These are phyloP conservation scores for Chromoteleia sp. DNA, from an alignment of 2,888 invertebrate species.

Conservation along the genomic window DNA sequence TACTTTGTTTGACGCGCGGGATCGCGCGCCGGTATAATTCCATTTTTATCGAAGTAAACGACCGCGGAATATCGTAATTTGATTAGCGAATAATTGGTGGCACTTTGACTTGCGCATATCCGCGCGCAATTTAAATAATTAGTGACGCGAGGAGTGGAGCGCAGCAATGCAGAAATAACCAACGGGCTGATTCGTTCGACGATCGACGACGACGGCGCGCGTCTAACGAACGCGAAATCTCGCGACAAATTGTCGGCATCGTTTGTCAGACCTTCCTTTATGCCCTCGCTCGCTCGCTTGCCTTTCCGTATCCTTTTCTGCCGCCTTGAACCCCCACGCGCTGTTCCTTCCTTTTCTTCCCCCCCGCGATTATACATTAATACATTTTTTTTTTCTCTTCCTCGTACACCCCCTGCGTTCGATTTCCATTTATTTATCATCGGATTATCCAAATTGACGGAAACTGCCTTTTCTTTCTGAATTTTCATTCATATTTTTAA, in stretches of 20 bases:
- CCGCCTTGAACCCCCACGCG: conserved; percentile 43
- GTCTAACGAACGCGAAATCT: conserved; percentile 65
- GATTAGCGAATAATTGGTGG: conserved; percentile 65
- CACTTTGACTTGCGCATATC: conserved; percentile 66
- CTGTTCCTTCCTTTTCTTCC: not conserved
- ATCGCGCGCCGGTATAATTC: conserved; percentile 52
- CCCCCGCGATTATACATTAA: too few relatives aligned
- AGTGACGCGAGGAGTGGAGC: conserved; percentile 52
- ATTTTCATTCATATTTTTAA: too few relatives aligned
- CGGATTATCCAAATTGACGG: too few relatives aligned
- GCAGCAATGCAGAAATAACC: conserved; percentile 47
- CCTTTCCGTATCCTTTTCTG: conserved; percentile 31
- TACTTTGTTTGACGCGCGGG: conserved; percentile 41
- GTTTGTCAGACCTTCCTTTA: conserved; percentile 50
- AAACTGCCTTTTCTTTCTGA: too few relatives aligned
- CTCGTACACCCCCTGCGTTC: too few relatives aligned
- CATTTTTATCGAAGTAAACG: conserved; percentile 65
- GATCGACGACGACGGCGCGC: conserved; percentile 49
- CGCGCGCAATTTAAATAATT: conserved; percentile 67
- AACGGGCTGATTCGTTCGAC: conserved; percentile 29
- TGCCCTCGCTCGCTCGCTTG: conserved; percentile 37
- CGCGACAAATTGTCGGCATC: conserved; percentile 66
- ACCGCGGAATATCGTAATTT: conserved; percentile 68
- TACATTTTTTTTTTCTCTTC: too few relatives aligned
- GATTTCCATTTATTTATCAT: too few relatives aligned